A percentile compares a stretch with the other conserved stretches of the same genome.
phyloP scores from a whole-genome alignment of 2,797 vertebrate genomes.

The Xiphophorus birchmanni region DNA sequence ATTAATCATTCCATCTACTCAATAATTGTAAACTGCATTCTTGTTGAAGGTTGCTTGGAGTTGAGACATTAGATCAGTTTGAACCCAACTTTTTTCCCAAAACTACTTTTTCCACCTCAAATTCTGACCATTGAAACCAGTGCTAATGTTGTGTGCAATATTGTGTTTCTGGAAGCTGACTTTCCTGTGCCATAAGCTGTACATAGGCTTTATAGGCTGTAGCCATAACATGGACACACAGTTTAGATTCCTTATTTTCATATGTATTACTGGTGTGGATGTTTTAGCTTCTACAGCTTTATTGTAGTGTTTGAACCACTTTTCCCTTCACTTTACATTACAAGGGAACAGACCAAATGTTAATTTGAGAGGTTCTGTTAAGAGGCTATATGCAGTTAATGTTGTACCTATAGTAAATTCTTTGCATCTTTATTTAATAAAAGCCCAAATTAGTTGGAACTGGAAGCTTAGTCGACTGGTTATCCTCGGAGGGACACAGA shows the following conservation, averaged over 20 bases:
- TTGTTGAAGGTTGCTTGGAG: neutral
- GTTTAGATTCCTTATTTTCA: slow-evolving; percentile 50
- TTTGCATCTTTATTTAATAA: neutral
- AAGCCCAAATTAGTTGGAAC: neutral
- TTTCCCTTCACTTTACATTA: slow-evolving; percentile 53
- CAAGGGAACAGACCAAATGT: slow-evolving; percentile 50
- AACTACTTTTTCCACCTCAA: slow-evolving; percentile 17
- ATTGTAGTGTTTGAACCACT: slow-evolving; percentile 52
- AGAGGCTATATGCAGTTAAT: neutral
- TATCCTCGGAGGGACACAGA: neutral
- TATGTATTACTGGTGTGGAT: slow-evolving; percentile 58
- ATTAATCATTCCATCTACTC: slow-evolving; percentile 17
- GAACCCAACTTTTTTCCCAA: neutral
- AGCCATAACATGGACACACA: slow-evolving; percentile 49
- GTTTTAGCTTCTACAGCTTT: slow-evolving; percentile 61
- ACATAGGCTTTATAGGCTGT: slow-evolving; percentile 60
- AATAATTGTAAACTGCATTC: slow-evolving; percentile 11
- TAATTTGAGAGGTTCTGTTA: slow-evolving; percentile 3
- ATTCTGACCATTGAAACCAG: slow-evolving; percentile 16
- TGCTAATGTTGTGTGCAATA: slow-evolving; percentile 66
- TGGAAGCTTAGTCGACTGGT: neutral
- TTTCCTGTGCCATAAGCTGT: slow-evolving; percentile 61
- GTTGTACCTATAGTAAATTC: neutral
- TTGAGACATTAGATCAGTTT: neutral
- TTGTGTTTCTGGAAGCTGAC: slow-evolving; percentile 27